These are phyloP conservation scores for Peromyscus leucopus DNA, from an alignment of 2,113 vertebrate genomes.

Conservation along the genomic window DNA sequence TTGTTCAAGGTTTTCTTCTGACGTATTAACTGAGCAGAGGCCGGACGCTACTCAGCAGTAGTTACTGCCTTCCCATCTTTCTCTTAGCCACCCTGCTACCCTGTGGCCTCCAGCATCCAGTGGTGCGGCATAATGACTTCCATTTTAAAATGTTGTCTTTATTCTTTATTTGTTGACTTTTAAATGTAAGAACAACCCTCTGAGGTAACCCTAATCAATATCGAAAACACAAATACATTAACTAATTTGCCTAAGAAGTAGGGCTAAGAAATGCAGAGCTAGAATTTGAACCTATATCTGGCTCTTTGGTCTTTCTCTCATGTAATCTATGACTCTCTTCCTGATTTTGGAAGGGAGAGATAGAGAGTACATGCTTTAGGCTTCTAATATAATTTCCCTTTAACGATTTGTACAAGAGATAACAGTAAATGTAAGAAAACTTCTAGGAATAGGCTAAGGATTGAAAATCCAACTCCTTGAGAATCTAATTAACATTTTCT, in stretches of 20 bases:
- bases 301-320: conserved; percentile 8
- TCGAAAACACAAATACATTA: conserved; percentile 26
- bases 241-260: conserved; percentile 31
- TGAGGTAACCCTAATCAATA: conserved; percentile 6
- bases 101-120: neutral
- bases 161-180: neutral
- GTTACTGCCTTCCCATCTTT: neutral
- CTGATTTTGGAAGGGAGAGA: neutral
- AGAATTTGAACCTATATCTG: conserved; percentile 30
- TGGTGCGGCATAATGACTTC: neutral
- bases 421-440: conserved; percentile 29
- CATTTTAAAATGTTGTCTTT: conserved; percentile 30
- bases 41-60: neutral
- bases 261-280: neutral
- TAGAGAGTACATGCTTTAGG: neutral
- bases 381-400: conserved; percentile 32
- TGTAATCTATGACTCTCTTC: neutral
- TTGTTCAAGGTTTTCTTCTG: conserved; percentile 57
- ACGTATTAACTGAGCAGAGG: conserved; percentile 65
- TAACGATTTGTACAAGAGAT: neutral
- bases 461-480: conserved; percentile 39
- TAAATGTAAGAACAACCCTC: conserved; percentile 47
- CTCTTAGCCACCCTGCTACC: neutral
- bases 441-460: neutral
- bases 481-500: conserved; percentile 58